A percentile compares a stretch with the other conserved stretches of the same genome.
phyloP scores from a whole-genome alignment of 2,113 vertebrate genomes.

The Pedetes capensis region DNA sequence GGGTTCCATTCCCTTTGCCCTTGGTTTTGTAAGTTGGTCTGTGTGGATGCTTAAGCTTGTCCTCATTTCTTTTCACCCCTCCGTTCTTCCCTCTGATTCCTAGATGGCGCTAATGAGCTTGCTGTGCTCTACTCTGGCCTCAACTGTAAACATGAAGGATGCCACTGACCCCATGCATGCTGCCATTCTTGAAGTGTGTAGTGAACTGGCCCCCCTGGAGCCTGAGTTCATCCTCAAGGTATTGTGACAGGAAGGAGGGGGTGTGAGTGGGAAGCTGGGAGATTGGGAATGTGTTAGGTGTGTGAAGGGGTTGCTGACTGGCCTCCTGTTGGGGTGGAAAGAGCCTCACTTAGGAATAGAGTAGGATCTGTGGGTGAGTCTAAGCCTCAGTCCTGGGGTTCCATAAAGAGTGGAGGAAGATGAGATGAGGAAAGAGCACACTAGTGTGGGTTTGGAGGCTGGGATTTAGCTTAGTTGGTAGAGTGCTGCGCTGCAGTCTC shows the following conservation, averaged over 20 bases:
- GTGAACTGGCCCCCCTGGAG: constrained; percentile 83
- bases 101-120: constrained; percentile 87
- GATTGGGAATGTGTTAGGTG: not conserved
- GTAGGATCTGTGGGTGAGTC: not conserved
- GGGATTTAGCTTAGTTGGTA: no score
- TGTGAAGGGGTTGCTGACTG: not conserved
- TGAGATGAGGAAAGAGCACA: not conserved
- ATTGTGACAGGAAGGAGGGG: not conserved
- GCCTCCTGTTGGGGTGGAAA: not conserved
- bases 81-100: not conserved
- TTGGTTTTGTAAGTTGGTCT: not conserved
- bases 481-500: no score
- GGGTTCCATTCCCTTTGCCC: not conserved
- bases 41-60: not conserved
- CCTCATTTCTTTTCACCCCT: not conserved
- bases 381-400: not conserved
- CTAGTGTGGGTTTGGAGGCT: not conserved
- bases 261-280: not conserved
- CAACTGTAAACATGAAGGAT: constrained; percentile 75
- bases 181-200: constrained; percentile 78
- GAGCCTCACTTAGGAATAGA: not conserved
- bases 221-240: constrained; percentile 94
- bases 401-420: not conserved
- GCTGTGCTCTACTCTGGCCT: constrained; percentile 86
- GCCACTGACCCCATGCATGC: constrained; percentile 55